Base-by-base conservation (phyloP, 2,888 invertebrate genomes). In the Drosophila atroscutellata region DNA sequence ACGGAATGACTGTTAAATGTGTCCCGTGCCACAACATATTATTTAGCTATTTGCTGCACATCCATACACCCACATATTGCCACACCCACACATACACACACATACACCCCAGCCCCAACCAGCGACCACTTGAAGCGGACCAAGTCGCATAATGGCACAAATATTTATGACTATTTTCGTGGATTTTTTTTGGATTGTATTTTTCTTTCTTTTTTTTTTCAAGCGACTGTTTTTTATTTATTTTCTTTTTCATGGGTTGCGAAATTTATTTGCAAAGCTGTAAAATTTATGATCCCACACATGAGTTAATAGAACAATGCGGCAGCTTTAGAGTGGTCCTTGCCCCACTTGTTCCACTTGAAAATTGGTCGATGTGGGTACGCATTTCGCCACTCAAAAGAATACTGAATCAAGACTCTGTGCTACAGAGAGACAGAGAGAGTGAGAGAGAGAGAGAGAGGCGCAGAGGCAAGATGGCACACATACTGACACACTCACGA, bases 241-340 rank as follows among this genome's bases (percentile, higher is more conserved):
- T 45, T 20, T 42, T 20, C n/a, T 8, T 50, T 50, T 51, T 49
- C 62, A 50, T 34, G 26, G 60, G 52, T 74, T 62, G 51, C 55
- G 28, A 66, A 86, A 85, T 87, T 87, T 89, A 85, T 86, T 89
- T 82, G 75, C 77, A 85, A 84, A 75, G 90, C 90, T 83, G 71
- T 85, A 75, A 89, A 86, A 86, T 89, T 87, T 86, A 86, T 86
- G 80, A 82, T 79, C 55, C 80, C 83, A 87, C 88, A 82, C 86
- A 89, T 75, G 86, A 83, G 83, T 83, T 83, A 83, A 83, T 89
- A 81, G 89, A 86, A 83, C 86, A 83, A 83, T 83, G 83, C 57
- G 85, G 65, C 62, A 49, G 64, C 45, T 49, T 69, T 67, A 50
- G 47, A 83, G 85, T 61, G 74, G 57, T 67, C 56, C 47, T 62